Percentiles rank a stretch among this genome's conserved stretches.
Conservation (phyloP, 2,888 invertebrate genomes). For the Rapana venosa region DNA sequence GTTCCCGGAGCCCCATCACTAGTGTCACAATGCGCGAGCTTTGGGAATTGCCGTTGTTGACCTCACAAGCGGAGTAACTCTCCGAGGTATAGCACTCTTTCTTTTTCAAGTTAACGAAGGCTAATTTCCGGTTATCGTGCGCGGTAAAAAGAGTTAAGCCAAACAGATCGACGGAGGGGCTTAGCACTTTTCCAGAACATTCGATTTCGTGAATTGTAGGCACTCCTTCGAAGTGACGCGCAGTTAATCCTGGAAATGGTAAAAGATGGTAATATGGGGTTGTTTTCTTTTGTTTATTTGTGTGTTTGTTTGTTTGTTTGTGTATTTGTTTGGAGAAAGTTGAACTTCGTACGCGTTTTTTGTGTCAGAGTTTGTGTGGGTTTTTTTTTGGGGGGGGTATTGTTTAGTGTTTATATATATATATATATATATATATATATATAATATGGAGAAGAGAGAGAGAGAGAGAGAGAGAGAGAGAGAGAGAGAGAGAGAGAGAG, state of each 20-base stretch:
- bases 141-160: conserved; percentile 11
- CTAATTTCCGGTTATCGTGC: conserved; percentile 14
- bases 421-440: too few relatives aligned
- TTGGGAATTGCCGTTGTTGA: background rate
- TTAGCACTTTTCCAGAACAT: conserved; percentile 9
- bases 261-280: background rate
- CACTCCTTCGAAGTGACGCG: conserved; percentile 6
- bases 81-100: conserved; percentile 34
- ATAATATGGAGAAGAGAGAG: too few relatives aligned
- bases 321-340: too few relatives aligned
- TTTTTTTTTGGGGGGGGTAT: too few relatives aligned
- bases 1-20: background rate
- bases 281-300: background rate
- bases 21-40: conserved; percentile 7
- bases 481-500: too few relatives aligned
- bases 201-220: conserved; percentile 28
- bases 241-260: conserved; percentile 15
- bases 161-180: background rate
- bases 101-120: conserved; percentile 30
- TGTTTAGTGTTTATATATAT: too few relatives aligned
- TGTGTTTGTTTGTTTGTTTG: too few relatives aligned
- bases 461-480: too few relatives aligned
- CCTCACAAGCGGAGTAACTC: conserved; percentile 18
- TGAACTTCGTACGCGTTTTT: too few relatives aligned
- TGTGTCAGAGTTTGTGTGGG: too few relatives aligned